phyloP scores from a whole-genome alignment of 2,888 invertebrate species.

The Drosophila longiperda region DNA sequence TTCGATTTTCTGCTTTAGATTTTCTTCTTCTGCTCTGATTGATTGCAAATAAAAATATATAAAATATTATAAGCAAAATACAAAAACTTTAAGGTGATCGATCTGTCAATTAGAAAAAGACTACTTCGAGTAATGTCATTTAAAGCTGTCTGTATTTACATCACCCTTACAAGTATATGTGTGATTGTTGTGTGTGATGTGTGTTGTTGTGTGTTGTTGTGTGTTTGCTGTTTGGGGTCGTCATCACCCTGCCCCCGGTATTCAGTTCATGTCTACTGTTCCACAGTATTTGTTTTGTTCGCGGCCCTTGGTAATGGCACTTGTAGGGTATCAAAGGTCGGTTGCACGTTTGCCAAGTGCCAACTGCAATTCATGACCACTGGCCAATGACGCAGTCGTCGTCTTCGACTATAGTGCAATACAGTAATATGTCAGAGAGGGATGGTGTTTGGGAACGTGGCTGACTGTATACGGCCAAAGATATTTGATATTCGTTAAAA shows the following conservation, averaged over 20 bases:
- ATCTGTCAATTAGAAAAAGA: slow-evolving; percentile 5
- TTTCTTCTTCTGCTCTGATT: not conserved
- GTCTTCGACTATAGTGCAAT: not conserved
- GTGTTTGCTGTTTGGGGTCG: not conserved
- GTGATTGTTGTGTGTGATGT: not conserved
- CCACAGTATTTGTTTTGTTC: slow-evolving; percentile 31
- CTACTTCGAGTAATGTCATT: slow-evolving; percentile 12
- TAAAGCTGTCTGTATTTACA: not conserved
- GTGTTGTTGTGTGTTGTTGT: not conserved
- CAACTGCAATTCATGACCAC: slow-evolving; percentile 30
- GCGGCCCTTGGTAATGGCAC: slow-evolving; percentile 58
- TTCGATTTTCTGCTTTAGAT: no score
- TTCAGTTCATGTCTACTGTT: slow-evolving; percentile 9
- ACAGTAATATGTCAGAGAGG: slow-evolving; percentile 23
- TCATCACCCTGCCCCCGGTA: slow-evolving; percentile 1
- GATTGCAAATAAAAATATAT: not conserved
- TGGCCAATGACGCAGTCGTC: slow-evolving; percentile 26
- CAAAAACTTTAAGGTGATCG: not conserved
- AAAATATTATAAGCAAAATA: not conserved
- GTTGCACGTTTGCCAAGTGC: slow-evolving; percentile 24
- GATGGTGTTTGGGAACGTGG: slow-evolving; percentile 17
- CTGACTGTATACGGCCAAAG: slow-evolving; percentile 29
- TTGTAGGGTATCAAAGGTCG: slow-evolving; percentile 69
- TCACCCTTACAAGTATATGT: not conserved
- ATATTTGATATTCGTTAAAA: slow-evolving; percentile 63